phyloP scores from a whole-genome alignment of 2,888 invertebrate species.

The Dasysyrphus albostriatus region DNA sequence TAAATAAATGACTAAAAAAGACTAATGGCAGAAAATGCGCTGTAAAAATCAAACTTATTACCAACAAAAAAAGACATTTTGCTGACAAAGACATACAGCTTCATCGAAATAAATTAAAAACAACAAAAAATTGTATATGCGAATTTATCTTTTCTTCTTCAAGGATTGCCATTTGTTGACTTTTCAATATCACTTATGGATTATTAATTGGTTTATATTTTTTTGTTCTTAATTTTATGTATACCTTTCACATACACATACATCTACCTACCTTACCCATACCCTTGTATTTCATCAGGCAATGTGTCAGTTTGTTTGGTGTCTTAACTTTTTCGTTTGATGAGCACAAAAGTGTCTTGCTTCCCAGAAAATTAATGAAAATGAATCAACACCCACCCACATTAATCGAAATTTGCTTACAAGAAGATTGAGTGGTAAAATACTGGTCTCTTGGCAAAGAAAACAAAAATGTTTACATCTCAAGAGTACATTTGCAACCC shows the following conservation, averaged over 20 bases:
- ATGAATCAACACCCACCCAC: conserved; percentile 36
- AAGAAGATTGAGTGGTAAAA: conserved; percentile 59
- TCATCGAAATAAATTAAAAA: conserved; percentile 8
- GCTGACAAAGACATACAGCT: conserved; percentile 8
- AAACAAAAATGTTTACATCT: conserved; percentile 63
- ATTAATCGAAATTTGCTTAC: conserved; percentile 36
- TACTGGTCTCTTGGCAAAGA: conserved; percentile 53
- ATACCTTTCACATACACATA: neutral
- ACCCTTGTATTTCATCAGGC: neutral
- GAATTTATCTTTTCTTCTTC: conserved; percentile 32
- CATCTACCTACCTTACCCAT: neutral
- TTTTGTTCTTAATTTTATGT: neutral
- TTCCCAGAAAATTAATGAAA: neutral
- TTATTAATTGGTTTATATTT: conserved; percentile 44
- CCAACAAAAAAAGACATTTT: conserved; percentile 18
- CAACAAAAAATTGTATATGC: conserved; percentile 1
- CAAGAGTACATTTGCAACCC: conserved; percentile 52
- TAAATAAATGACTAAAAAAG: neutral
- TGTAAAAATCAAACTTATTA: conserved; percentile 3
- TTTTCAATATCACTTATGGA: conserved; percentile 49
- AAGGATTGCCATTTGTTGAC: conserved; percentile 34
- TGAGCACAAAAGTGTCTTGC: conserved; percentile 12
- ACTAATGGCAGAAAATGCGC: conserved; percentile 31
- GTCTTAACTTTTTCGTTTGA: conserved; percentile 41
- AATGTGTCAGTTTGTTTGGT: conserved; percentile 49